These are phyloP conservation scores for Endotricha flammealis DNA, from an alignment of 2,888 invertebrate genomes.

Conservation along the genomic window DNA sequence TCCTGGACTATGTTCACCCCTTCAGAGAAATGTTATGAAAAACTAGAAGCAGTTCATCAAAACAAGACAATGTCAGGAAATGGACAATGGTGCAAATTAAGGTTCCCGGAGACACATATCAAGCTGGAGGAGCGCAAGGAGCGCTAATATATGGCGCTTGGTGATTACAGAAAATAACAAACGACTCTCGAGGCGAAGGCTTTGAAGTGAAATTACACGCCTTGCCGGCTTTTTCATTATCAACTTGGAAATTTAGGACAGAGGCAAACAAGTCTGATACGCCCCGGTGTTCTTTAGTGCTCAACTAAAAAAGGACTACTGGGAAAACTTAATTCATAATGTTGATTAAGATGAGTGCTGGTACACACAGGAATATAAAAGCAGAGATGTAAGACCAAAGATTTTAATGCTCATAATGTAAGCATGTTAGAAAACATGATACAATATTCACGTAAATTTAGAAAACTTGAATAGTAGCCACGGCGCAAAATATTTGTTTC, in stretches of 20 bases:
- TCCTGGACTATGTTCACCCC: too few species aligned
- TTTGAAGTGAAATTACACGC: constrained; percentile 59
- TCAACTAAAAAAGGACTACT: constrained; percentile 10
- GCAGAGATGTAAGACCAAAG: too few species aligned
- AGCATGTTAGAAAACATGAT: too few species aligned
- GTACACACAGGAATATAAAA: too few species aligned
- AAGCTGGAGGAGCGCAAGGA: too few species aligned
- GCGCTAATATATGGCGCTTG: constrained; percentile 10
- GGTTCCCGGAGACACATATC: constrained; percentile 6
- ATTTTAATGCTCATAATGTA: too few species aligned
- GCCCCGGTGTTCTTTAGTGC: background rate
- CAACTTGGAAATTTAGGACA: constrained; percentile 64
- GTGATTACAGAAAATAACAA: constrained; percentile 41
- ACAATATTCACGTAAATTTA: too few species aligned
- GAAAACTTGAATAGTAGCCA: too few species aligned
- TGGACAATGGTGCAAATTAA: constrained; percentile 2
- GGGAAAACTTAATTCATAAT: background rate
- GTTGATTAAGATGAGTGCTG: background rate
- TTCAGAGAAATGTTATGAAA: too few species aligned
- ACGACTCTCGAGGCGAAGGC: constrained; percentile 47
- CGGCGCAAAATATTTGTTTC: too few species aligned
- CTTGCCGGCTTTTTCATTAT: constrained; percentile 65
- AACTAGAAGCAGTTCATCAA: too few species aligned
- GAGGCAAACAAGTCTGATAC: constrained; percentile 28
- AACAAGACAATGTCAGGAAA: background rate